Base-by-base conservation (phyloP, 1,140 invertebrate genomes). In the Drosophila sucinea region DNA sequence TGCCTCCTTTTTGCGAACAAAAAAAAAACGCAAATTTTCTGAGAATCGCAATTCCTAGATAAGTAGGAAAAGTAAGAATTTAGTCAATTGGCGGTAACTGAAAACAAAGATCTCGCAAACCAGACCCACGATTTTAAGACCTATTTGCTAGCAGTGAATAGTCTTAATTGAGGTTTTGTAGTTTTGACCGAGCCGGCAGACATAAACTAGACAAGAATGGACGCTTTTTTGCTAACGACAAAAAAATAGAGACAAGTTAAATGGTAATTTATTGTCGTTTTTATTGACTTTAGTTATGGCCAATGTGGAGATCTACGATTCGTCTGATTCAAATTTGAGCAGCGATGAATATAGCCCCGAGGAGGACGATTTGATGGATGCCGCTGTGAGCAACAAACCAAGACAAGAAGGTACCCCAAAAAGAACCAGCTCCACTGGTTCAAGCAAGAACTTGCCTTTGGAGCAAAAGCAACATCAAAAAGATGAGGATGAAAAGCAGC, bases 301-400 rank as follows among this genome's bases (percentile, higher is more conserved):
- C 66, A 78, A 87, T 67, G 68, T 86, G 41, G 83, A 86, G 60
- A 87, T 86, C 30, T 86, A 86, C 70, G 84, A 84, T 40, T 78
- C 76, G 4, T 83, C 80, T 8, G 73, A 84, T 40, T 86, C 83
- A 27, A 67, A 89, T 17, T 38, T 90, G 25, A 90, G 85, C 51
- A 85, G 73, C 71, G 85, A 89, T 63, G 84, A 89, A 64, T 89
- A 89, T 38, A 73, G 73, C 32, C 65, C 70, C 44, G 85, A 81
- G 40, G 84, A 74, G 40, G 84, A 89, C 44, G 77, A 89, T 4
- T 17, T 89, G 5, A 89, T 89, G 84, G 78, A 90, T 35, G 74
- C 70, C 7, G 84, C 84, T 2, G 74, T 90, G 0, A 80, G 70
- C 51, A 89, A 80, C 11, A 73, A 86, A 33, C 51, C 44, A 51